Evolutionary conservation across 2,113 vertebrate genomes (phyloP).

Genomic region (Podarcis muralis): DNA sequence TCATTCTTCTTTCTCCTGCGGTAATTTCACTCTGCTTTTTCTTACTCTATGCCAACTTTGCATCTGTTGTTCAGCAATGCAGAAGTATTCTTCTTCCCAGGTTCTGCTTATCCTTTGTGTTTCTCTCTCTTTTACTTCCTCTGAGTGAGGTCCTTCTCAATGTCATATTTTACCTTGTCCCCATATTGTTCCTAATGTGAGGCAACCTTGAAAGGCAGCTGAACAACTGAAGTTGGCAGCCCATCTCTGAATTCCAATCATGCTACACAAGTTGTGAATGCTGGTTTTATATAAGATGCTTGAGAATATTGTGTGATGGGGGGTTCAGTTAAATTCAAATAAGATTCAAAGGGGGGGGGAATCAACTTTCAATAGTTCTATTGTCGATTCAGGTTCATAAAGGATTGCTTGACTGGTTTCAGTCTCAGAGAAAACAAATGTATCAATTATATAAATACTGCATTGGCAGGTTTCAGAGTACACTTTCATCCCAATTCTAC

Average conservation of each 20-base stretch:
- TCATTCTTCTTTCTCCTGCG: neutral
- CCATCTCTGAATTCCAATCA: neutral
- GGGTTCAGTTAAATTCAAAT: neutral
- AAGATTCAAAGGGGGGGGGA: neutral
- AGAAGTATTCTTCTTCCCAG: neutral
- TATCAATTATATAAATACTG: constrained; percentile 26
- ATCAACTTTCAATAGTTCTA: neutral
- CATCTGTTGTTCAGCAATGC: neutral
- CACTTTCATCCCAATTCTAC: neutral
- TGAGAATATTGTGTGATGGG: neutral
- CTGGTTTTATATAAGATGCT: constrained; percentile 9
- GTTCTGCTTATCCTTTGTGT: neutral
- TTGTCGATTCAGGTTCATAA: constrained; percentile 22
- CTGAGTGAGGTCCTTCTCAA: neutral
- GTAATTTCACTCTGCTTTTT: neutral
- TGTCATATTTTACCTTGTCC: constrained; percentile 13
- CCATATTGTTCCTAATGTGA: neutral
- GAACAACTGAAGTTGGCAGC: neutral
- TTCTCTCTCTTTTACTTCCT: neutral
- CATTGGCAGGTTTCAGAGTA: constrained; percentile 7
- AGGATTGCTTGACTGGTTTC: constrained; percentile 1
- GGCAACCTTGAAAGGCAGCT: neutral
- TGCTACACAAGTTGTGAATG: neutral
- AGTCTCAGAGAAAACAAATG: constrained; percentile 11
- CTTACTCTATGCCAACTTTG: neutral